Base-by-base conservation (phyloP, 2,797 vertebrate genomes). In the Monodelphis domestica region DNA sequence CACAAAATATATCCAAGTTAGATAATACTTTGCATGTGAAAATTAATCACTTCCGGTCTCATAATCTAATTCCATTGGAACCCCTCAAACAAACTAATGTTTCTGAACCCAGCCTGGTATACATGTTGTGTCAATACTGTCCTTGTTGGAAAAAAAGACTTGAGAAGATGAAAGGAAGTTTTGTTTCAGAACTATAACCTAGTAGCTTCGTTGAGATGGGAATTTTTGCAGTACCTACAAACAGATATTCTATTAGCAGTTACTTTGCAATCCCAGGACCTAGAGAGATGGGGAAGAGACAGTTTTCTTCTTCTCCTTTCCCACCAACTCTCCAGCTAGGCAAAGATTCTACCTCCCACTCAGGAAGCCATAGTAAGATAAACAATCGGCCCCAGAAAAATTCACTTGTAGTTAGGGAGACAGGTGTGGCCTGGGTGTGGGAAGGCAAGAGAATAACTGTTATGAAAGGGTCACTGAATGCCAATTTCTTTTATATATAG, bases 341-440 rank as follows among this genome's bases (percentile, higher is more conserved):
- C 93, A 91, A 89, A 51, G 45, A 89, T 90, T 24, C 89, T 53
- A 63, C 87, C 57, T 0, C 92, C 57, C 9, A 5, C 59, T n/a
- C 50, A 70, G 5, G 52, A 78, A 90, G 90, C 92, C 92, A 88
- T 90, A 26, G 57, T 15, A 15, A 88, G 89, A 91, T 89, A 93
- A 96, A 84, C 88, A 4, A 5, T 29, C 93, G 84, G 54, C 59
- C 91, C 0, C 88, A 0, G 51, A 88, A 88, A 95, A 89, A 55
- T 87, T 93, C 63, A 2, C 54, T 87, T 0, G 4, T 11, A 96
- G 92, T 56, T 2, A 26, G 30, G 5, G n/a, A 55, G 84, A 94
- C 70, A 59, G 54, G 45, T 26, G 54, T n/a, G 89, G 90, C 30
- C 54, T 57, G 9, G 88, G 78, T n/a, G 50, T 63, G 5, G 63